Evolutionary conservation across 2,888 invertebrate species (phyloP).

Genomic region (Eurois occulta): DNA sequence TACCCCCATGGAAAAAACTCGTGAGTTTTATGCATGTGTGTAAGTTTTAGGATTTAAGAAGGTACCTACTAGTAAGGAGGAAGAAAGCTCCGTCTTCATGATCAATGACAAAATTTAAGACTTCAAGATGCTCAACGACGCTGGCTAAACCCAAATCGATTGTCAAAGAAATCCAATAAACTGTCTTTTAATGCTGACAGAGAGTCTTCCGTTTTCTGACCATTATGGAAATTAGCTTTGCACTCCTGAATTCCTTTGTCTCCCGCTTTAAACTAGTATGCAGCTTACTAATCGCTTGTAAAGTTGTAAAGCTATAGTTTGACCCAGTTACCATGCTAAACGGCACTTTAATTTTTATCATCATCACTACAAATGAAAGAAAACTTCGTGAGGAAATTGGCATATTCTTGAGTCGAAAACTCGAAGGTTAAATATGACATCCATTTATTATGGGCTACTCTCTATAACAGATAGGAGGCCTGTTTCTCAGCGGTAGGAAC

Average conservation of each 20-base stretch:
- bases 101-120: not conserved
- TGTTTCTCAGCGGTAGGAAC: not conserved
- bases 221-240: conserved; percentile 41
- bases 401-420: not conserved
- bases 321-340: conserved; percentile 17
- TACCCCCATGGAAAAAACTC: too few species aligned
- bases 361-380: not conserved
- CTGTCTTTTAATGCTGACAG: not conserved
- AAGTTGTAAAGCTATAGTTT: conserved; percentile 26
- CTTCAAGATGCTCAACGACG: not conserved
- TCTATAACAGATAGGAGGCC: not conserved
- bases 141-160: conserved; percentile 13
- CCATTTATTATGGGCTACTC: not conserved
- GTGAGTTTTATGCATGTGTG: too few species aligned
- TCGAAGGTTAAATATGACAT: not conserved
- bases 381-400: not conserved
- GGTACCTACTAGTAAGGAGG: not conserved
- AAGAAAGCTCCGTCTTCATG: not conserved
- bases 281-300: conserved; percentile 34
- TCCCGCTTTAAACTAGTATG: conserved; percentile 4
- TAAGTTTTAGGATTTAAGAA: not conserved
- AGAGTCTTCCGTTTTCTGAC: conserved; percentile 14
- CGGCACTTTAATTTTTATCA: not conserved
- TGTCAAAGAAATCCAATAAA: conserved; percentile 23
- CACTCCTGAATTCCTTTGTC: conserved; percentile 13